A percentile compares a stretch with the other conserved stretches of the same genome.
Evolutionary conservation across 1,140 invertebrate genomes (phyloP).

Genomic region (Rhynchophorus ferrugineus): DNA sequence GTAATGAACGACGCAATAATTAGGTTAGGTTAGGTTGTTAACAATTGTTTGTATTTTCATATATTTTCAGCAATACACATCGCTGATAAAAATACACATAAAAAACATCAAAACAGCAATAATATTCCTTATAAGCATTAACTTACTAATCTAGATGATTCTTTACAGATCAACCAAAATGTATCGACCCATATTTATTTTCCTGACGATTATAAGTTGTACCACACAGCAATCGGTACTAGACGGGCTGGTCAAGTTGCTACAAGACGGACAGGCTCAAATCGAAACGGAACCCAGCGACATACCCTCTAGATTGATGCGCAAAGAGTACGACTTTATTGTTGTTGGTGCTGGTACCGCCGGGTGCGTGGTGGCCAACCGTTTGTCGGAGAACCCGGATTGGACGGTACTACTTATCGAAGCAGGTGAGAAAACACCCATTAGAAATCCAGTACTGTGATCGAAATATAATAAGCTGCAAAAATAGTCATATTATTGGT

Average conservation of each 20-base stretch:
- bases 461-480: no score
- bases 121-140: no score
- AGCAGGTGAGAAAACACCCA: slow-evolving; percentile 44
- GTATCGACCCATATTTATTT: slow-evolving; percentile 7
- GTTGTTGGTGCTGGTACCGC: slow-evolving; percentile 55
- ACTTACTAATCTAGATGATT: no score
- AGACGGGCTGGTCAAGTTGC: slow-evolving; percentile 30
- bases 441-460: no score
- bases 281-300: slow-evolving; percentile 27
- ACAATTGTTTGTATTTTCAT: no score
- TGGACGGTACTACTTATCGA: slow-evolving; percentile 53
- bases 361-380: slow-evolving; percentile 55
- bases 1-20: no score
- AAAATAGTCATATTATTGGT: no score
- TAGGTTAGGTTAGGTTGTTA: no score
- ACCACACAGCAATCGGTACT: slow-evolving; percentile 26
- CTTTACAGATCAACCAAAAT: slow-evolving; percentile 2
- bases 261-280: slow-evolving; percentile 30
- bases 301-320: slow-evolving; percentile 31
- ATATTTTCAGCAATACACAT: no score
- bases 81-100: no score
- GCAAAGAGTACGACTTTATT: slow-evolving; percentile 50
- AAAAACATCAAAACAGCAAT: no score
- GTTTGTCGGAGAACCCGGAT: slow-evolving; percentile 46
- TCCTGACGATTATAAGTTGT: not conserved